Percentiles rank a stretch among this genome's conserved stretches.
Evolutionary conservation across 1,140 invertebrate genomes (phyloP).

Genomic region (Psix sp.): DNA sequence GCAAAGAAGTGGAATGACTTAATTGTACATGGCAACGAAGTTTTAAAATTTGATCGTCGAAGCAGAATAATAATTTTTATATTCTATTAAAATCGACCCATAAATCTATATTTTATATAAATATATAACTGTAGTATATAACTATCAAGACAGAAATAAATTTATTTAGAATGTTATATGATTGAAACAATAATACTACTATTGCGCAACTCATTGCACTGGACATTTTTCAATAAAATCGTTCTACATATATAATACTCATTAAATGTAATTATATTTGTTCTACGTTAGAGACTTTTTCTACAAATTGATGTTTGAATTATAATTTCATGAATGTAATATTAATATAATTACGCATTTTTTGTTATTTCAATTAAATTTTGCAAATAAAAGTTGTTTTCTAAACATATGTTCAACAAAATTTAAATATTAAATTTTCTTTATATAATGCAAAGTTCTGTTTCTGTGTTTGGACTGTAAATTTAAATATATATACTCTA

Average conservation of each 20-base stretch:
- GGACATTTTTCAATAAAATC: slow-evolving; percentile 12
- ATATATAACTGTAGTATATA: not conserved
- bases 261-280: not conserved
- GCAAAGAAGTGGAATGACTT: not conserved
- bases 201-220: slow-evolving; percentile 32
- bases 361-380: too few relatives aligned
- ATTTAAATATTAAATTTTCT: too few relatives aligned
- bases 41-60: not conserved
- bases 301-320: too few relatives aligned
- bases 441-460: too few relatives aligned
- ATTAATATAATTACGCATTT: too few relatives aligned
- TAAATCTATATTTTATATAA: not conserved
- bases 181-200: slow-evolving; percentile 20
- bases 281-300: too few relatives aligned
- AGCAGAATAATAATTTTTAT: not conserved
- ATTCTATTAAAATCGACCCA: not conserved
- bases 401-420: too few relatives aligned
- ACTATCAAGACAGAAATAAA: not conserved
- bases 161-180: slow-evolving; percentile 18
- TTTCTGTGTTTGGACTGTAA: too few relatives aligned
- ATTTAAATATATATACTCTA: too few relatives aligned
- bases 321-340: too few relatives aligned
- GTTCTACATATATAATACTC: not conserved
- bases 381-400: too few relatives aligned
- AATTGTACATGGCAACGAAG: not conserved